A percentile compares a stretch with the other conserved stretches of the same genome.
Evolutionary conservation across 92 coral and sea anemone species (phyloP).

Genomic region (Pocillopora meandrina): DNA sequence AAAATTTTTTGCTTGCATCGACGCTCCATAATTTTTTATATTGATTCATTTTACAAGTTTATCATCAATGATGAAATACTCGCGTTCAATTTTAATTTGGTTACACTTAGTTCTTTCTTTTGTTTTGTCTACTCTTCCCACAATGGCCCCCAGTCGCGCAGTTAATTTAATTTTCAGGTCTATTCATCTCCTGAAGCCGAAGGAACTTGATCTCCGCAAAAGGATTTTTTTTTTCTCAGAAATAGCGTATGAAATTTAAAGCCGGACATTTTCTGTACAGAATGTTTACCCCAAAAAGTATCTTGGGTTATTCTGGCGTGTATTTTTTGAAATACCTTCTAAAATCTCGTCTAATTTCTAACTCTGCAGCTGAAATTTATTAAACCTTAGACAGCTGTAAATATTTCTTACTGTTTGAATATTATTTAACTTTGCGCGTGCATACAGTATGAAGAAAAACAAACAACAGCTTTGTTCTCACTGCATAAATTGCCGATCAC

Average conservation of each 20-base stretch:
- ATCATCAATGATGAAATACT: neutral
- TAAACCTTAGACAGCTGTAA: neutral
- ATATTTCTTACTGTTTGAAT: neutral
- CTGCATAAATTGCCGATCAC: neutral
- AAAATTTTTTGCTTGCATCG: neutral
- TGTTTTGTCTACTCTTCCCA: constrained; percentile 3
- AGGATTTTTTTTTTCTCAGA: neutral
- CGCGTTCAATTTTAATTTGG: neutral
- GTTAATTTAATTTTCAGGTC: constrained; percentile 10
- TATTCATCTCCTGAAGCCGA: neutral
- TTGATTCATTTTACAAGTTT: neutral
- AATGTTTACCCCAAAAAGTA: neutral
- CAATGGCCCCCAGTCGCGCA: constrained; percentile 4
- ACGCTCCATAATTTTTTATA: neutral
- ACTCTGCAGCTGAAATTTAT: no score
- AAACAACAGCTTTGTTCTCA: neutral
- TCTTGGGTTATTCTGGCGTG: no score
- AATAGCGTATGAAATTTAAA: neutral
- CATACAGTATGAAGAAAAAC: neutral
- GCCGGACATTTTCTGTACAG: neutral
- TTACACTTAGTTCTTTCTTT: constrained; percentile 5
- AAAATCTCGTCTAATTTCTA: no score
- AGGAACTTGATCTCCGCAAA: no score
- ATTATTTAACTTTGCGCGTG: neutral
- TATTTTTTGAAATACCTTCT: no score